Conservation (phyloP, 2,888 invertebrate species). For the Atherix ibis region DNA sequence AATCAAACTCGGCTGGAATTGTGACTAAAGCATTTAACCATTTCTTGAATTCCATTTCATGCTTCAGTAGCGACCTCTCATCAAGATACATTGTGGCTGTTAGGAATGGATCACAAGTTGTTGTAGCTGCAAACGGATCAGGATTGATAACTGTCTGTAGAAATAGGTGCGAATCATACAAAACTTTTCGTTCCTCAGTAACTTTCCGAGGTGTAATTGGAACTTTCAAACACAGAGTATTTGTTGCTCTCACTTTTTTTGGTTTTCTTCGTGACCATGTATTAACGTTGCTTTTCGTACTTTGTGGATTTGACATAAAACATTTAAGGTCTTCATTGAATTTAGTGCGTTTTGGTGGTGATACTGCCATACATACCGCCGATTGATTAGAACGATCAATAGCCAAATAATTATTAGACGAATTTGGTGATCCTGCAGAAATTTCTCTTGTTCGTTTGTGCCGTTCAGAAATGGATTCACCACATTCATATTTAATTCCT, state of each 20-base stretch:
- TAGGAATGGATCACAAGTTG: constrained; percentile 49
- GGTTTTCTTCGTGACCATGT: constrained; percentile 22
- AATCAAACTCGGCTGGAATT: constrained; percentile 54
- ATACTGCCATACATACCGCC: constrained; percentile 13
- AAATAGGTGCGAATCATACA: constrained; percentile 29
- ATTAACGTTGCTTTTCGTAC: constrained; percentile 10
- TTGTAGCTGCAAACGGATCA: constrained; percentile 37
- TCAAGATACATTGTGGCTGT: constrained; percentile 50
- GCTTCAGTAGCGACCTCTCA: constrained; percentile 47
- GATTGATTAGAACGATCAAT: neutral
- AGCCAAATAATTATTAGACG: neutral
- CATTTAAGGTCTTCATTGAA: constrained; percentile 19
- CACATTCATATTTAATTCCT: too few species aligned
- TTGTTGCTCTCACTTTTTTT: constrained; percentile 10
- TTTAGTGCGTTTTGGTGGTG: constrained; percentile 27
- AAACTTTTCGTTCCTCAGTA: constrained; percentile 16
- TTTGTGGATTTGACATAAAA: constrained; percentile 4
- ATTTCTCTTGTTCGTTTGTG: constrained; percentile 1
- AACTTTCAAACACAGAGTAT: constrained; percentile 20
- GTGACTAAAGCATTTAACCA: constrained; percentile 66
- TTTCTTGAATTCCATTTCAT: constrained; percentile 55
- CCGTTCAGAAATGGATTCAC: too few species aligned
- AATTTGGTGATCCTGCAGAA: neutral
- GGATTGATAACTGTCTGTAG: constrained; percentile 32
- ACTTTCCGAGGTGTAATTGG: constrained; percentile 19